Evolutionary conservation across 2,113 vertebrate species (phyloP).

Genomic region (Reinhardtius hippoglossoides): DNA sequence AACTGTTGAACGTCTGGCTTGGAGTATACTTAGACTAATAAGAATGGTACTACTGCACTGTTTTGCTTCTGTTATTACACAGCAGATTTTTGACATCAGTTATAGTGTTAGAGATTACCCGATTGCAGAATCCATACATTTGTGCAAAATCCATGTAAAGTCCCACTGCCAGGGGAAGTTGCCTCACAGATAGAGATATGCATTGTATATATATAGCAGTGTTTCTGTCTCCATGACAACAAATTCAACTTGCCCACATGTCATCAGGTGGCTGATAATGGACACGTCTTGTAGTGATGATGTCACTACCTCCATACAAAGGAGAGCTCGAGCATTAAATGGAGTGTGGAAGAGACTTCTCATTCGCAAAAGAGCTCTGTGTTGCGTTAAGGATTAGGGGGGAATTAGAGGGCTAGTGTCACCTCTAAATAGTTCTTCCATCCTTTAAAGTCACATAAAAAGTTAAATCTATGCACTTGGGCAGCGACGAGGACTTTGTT

Average conservation of each 20-base stretch:
- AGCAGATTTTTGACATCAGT: conserved; percentile 17
- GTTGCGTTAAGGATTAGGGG: conserved; percentile 77
- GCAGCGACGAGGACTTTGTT: conserved; percentile 78
- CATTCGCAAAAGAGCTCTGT: conserved; percentile 68
- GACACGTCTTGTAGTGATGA: conserved; percentile 68
- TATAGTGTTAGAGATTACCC: conserved; percentile 7
- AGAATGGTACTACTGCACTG: conserved; percentile 35
- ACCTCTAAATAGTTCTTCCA: conserved; percentile 81
- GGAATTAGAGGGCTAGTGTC: conserved; percentile 80
- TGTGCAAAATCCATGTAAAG: background rate
- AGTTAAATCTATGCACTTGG: conserved; percentile 73
- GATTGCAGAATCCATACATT: background rate
- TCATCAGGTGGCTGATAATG: conserved; percentile 76
- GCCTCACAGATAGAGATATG: conserved; percentile 30
- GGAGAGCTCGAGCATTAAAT: conserved; percentile 50
- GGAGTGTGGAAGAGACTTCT: conserved; percentile 61
- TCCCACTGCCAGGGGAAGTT: background rate
- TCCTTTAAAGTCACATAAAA: conserved; percentile 77
- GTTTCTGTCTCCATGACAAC: conserved; percentile 73
- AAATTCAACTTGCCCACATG: conserved; percentile 68
- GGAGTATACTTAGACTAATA: conserved; percentile 38
- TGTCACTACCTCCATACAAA: conserved; percentile 71
- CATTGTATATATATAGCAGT: conserved; percentile 58
- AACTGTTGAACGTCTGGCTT: conserved; percentile 50
- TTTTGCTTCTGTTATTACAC: conserved; percentile 24